Conservation (phyloP, 2,113 vertebrate genomes). For the Chionodraco myersi region DNA sequence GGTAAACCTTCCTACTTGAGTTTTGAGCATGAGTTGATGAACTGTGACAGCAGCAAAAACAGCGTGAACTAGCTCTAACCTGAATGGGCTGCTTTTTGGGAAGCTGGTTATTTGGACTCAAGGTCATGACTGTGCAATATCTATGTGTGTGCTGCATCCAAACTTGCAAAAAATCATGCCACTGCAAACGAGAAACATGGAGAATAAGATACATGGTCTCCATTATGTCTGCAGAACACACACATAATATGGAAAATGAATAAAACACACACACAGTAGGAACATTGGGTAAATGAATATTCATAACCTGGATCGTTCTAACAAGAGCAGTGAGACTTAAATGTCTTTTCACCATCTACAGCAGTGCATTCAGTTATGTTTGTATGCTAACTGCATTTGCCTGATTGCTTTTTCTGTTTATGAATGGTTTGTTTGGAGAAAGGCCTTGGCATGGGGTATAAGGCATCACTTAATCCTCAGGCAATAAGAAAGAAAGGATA, state of each 20-base stretch:
- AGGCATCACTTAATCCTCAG: conserved; percentile 77
- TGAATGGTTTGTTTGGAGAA: conserved; percentile 79
- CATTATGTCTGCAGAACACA: conserved; percentile 54
- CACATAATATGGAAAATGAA: conserved; percentile 61
- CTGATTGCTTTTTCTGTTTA: conserved; percentile 78
- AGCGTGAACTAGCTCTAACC: not conserved
- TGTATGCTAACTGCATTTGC: conserved; percentile 75
- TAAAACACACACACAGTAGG: conserved; percentile 58
- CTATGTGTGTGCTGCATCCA: not conserved
- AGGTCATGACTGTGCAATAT: conserved; percentile 9
- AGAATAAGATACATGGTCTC: conserved; percentile 13
- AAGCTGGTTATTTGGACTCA: not conserved
- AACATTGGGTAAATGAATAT: conserved; percentile 75
- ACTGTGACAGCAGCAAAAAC: conserved; percentile 23
- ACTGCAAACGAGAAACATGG: not conserved
- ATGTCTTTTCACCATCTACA: conserved; percentile 69
- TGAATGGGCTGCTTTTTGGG: not conserved
- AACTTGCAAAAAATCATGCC: not conserved
- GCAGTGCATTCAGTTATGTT: conserved; percentile 64
- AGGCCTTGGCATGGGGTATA: conserved; percentile 74
- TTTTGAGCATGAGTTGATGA: conserved; percentile 23
- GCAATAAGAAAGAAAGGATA: conserved; percentile 64
- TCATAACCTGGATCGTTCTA: conserved; percentile 69
- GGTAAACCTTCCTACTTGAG: not conserved
- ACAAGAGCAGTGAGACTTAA: conserved; percentile 63